Base-by-base conservation (phyloP, 2,888 invertebrate genomes). In the Caenorhabditis afra region DNA sequence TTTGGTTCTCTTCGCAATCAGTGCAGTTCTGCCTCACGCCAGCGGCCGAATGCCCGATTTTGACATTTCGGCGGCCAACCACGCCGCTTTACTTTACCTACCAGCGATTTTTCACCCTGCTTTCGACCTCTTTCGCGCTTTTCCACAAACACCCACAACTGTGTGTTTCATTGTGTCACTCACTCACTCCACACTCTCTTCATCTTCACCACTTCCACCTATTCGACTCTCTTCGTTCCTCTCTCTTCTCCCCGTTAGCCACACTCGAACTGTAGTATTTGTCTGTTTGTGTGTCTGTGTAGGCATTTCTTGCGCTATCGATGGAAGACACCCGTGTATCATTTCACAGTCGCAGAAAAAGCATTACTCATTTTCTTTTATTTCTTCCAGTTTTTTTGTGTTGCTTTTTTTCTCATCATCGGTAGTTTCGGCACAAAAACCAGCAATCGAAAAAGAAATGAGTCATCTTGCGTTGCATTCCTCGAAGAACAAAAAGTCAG, bases 261-360 rank as follows among this genome's bases (percentile, higher is more conserved):
- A 53, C 66, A 61, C 67, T 67, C 57, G 66, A 67, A 66, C 67
- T 75, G 66, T 67, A 67, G 61, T 75, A 52, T 75, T 67, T 75
- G 66, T 67, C 74, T 75, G 66, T 75, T 75, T 70, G 61, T 75
- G 61, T 66, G 59, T 62, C 61, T 65, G 52, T 65, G 41, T 52
- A 44, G 8, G 65, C 47, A 29, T 2, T 49, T 44, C 44, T 61
- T 29, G 47, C 20, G 29, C 29, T 29, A 29, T 29, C 29, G 47
- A 49, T 7, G 8, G 23, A 10, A 22, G 22, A 10, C 52, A n/a
- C 18, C 23, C 52, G 37, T 62, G 49, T 62, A 49, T 61, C 53
- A 16, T 20, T 61, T 53, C 20, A 47, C 44, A 39, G 20, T 10
- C 16, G 22, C 14, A 20, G 16, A 16, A 29, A 29, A 29, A 29